Conservation (phyloP, 2,797 vertebrate species). For the Takifugu rubripes region DNA sequence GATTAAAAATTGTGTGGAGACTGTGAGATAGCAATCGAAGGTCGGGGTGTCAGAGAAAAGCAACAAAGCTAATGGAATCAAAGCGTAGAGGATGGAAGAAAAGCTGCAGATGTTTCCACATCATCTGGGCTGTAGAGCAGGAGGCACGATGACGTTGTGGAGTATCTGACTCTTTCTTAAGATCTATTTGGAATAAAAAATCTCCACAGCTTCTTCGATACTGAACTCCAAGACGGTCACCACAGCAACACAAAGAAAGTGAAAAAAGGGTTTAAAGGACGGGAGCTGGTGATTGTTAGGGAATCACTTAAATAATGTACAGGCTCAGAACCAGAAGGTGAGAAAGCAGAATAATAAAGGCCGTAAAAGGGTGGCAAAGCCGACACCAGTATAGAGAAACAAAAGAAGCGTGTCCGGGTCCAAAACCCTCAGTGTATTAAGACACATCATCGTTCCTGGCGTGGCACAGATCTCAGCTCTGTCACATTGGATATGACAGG, state of each 20-base stretch:
- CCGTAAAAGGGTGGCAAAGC: neutral
- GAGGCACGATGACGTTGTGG: no score
- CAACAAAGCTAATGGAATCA: no score
- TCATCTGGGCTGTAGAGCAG: neutral
- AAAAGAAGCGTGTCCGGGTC: neutral
- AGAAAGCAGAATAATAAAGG: neutral
- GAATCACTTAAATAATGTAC: neutral
- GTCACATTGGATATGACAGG: neutral
- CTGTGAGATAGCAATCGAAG: constrained; percentile 5
- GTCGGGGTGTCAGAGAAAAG: constrained; percentile 5
- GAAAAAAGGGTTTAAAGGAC: constrained; percentile 3
- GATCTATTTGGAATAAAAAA: neutral
- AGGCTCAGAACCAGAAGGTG: neutral
- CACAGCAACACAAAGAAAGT: constrained; percentile 11
- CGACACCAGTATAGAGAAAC: neutral
- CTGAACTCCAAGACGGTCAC: neutral
- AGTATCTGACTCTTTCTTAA: no score
- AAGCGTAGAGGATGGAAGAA: neutral
- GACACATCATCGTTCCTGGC: constrained; percentile 3
- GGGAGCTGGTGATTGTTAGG: constrained; percentile 24
- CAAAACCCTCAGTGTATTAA: constrained; percentile 1
- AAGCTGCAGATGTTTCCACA: constrained; percentile 11
- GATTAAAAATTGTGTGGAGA: constrained; percentile 17
- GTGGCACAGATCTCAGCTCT: neutral
- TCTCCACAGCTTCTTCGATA: neutral